Evolutionary conservation across 2,113 vertebrate genomes (phyloP), one percentile per base, ranked within the genome.

Genomic region (Sander vitreus): DNA sequence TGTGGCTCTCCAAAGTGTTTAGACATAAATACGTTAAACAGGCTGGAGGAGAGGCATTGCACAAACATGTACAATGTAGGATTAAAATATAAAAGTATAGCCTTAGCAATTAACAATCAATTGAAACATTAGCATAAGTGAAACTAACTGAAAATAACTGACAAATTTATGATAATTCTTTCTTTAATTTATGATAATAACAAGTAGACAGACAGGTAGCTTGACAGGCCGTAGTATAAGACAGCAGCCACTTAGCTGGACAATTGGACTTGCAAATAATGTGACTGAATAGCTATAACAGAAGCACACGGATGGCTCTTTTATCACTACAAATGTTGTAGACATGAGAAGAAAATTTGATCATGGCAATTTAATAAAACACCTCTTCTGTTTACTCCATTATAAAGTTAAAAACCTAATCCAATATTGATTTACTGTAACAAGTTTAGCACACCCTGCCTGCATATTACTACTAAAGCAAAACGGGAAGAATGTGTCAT

Each of bases 281-380:
- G 39, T 66, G 76, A 25, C 9, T 23, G 55, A 63, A 51, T 14
- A 51, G 47, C 57, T 59, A 0, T 19, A 66, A 70, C 39, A 73
- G 62, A 57, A 27, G 23, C 66, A 45, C 66, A 69, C 65, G 68
- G 10, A 81, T 72, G 60, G 68, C 1, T 84, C 15, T 33, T 74
- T 73, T 23, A 64, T 57, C 66, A 63, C 58, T 39, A 51, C 15
- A 0, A 47, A 27, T 45, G 43, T 27, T 72, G 69, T 80, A 60
- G 60, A 75, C 19, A 57, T 59, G 57, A 58, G 60, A 62, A 62
- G 80, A 76, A 76, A 86, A 82, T 84, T 78, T 69, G 70, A 88
- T 58, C 18, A 27, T 55, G 36, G 47, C 67, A 27, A 23, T 79
- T 67, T 71, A 73, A 53, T 66, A 60, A 81, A 86, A 74, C n/a